Conservation (phyloP, 2,113 vertebrate genomes). For the Poeciliopsis turrubarensis region DNA sequence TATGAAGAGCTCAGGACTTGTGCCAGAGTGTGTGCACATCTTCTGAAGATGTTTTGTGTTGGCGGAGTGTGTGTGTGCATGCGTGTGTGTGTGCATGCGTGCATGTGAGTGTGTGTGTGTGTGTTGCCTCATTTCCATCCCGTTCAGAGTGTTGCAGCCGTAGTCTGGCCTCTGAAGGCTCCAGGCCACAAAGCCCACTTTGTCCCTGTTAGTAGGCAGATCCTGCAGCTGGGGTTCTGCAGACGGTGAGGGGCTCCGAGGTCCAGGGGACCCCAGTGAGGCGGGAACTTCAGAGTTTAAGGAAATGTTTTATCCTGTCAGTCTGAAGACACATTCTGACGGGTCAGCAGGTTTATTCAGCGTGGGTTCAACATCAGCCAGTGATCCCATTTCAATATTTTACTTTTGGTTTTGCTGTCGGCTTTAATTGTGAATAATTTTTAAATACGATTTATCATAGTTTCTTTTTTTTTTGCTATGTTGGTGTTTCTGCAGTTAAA, state of each 20-base stretch:
- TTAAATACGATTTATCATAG: too few species aligned
- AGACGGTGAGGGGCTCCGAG: background rate
- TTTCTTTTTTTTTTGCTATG: too few species aligned
- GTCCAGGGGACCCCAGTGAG: background rate
- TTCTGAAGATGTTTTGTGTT: conserved; percentile 8
- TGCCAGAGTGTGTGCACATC: conserved; percentile 26
- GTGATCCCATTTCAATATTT: background rate
- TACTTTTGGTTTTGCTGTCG: too few species aligned
- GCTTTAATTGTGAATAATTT: too few species aligned
- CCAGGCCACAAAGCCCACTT: conserved; percentile 69
- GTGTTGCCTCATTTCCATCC: conserved; percentile 68
- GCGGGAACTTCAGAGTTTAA: background rate
- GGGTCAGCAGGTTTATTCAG: background rate
- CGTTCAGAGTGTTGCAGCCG: conserved; percentile 56
- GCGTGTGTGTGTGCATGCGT: background rate
- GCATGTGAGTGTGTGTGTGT: background rate
- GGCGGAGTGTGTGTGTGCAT: background rate
- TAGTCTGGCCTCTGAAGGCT: conserved; percentile 50
- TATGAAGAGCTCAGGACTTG: conserved; percentile 27
- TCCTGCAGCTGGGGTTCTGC: conserved; percentile 57
- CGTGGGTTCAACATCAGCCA: too few species aligned
- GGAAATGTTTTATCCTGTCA: background rate
- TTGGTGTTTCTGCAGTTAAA: too few species aligned
- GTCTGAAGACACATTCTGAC: background rate
- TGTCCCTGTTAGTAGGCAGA: conserved; percentile 61